Evolutionary conservation across 2,888 invertebrate genomes (phyloP).

Genomic region (Sicus ferrugineus): DNA sequence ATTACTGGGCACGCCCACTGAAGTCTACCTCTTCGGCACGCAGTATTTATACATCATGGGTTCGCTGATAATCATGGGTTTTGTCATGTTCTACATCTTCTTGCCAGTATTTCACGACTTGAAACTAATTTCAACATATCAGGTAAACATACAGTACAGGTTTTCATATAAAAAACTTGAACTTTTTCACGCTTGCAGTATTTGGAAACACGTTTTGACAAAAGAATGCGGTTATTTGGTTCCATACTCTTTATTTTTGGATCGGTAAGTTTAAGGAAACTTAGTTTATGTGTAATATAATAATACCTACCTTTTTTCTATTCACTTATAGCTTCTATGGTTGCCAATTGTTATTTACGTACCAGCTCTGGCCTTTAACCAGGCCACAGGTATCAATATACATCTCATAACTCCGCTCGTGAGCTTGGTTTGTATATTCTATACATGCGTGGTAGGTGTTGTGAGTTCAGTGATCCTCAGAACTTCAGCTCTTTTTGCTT

Average conservation of each 20-base stretch:
- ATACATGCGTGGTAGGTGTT: slow-evolving; percentile 75
- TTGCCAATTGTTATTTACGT: slow-evolving; percentile 77
- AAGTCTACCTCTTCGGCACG: slow-evolving; percentile 80
- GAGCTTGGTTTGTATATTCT: slow-evolving; percentile 80
- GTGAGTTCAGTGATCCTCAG: neutral
- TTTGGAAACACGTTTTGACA: slow-evolving; percentile 73
- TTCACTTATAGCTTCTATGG: slow-evolving; percentile 70
- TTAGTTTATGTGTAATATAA: no score
- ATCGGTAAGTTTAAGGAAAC: slow-evolving; percentile 70
- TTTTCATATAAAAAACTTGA: neutral
- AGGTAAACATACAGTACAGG: slow-evolving; percentile 67
- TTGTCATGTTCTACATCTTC: slow-evolving; percentile 71
- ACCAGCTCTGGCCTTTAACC: slow-evolving; percentile 77
- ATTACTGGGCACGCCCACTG: slow-evolving; percentile 79
- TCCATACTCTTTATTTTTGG: slow-evolving; percentile 72
- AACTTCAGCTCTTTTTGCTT: neutral
- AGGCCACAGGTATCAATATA: slow-evolving; percentile 81
- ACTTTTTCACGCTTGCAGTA: slow-evolving; percentile 65
- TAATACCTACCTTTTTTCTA: neutral
- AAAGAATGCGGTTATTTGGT: slow-evolving; percentile 72
- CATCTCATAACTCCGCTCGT: slow-evolving; percentile 78
- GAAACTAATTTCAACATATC: slow-evolving; percentile 78
- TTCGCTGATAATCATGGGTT: slow-evolving; percentile 68
- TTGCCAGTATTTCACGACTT: slow-evolving; percentile 77
- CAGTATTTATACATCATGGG: slow-evolving; percentile 73